A percentile compares a stretch with the other conserved stretches of the same genome.
Evolutionary conservation across 2,797 vertebrate species (phyloP).

Genomic region (Anomalospiza imberbis): DNA sequence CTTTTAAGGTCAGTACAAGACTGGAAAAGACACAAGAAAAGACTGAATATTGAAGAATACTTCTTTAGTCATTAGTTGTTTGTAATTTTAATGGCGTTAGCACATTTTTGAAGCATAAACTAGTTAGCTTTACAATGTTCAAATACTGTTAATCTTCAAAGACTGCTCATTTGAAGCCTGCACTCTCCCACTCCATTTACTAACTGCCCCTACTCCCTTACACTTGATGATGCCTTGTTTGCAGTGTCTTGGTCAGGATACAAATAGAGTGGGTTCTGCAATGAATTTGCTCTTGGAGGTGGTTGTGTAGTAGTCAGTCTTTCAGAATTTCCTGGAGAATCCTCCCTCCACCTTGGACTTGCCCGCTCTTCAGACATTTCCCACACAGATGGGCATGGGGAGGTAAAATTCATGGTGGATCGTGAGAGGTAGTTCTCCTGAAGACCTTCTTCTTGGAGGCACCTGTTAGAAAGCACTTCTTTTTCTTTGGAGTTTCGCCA

Average conservation of each 20-base stretch:
- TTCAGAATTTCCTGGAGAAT: conserved; percentile 63
- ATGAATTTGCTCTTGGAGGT: conserved; percentile 36
- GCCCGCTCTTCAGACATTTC: conserved; percentile 59
- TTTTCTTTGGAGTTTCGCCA: conserved; percentile 98
- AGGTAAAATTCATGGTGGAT: conserved; percentile 61
- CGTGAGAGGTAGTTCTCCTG: conserved; percentile 68
- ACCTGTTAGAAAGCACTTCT: conserved; percentile 84
- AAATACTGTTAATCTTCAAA: conserved; percentile 58
- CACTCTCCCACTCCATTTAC: background rate
- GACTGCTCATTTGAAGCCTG: conserved; percentile 3
- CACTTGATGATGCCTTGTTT: conserved; percentile 21
- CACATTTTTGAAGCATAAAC: conserved; percentile 47
- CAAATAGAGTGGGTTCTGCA: conserved; percentile 44
- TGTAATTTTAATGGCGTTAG: conserved; percentile 60
- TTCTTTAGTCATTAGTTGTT: conserved; percentile 63
- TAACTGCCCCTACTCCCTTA: conserved; percentile 27
- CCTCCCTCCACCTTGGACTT: conserved; percentile 67
- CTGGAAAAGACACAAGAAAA: conserved; percentile 44
- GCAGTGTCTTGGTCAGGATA: conserved; percentile 55
- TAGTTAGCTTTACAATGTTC: conserved; percentile 63
- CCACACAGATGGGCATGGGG: conserved; percentile 63
- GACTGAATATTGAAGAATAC: conserved; percentile 8
- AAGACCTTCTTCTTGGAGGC: conserved; percentile 80
- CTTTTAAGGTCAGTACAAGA: conserved; percentile 51
- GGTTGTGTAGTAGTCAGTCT: conserved; percentile 39